Evolutionary conservation across 2,113 vertebrate species (phyloP).

Genomic region (Myiozetetes cayanensis): DNA sequence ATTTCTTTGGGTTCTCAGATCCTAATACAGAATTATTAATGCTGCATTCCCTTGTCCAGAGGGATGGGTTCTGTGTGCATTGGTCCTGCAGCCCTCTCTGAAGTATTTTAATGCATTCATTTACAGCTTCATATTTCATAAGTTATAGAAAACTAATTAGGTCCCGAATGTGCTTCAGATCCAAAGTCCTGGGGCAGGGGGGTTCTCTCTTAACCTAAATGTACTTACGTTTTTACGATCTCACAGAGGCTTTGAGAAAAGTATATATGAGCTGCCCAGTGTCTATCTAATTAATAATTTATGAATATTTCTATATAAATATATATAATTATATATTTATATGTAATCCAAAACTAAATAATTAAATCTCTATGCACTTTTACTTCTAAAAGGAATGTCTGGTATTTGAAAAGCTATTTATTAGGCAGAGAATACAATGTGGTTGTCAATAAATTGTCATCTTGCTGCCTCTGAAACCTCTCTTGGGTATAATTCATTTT

Average conservation of each 20-base stretch:
- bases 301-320: background rate
- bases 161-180: background rate
- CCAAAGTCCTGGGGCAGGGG: background rate
- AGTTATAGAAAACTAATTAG: background rate
- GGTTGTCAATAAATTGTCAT: background rate
- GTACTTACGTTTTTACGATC: background rate
- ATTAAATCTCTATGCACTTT: background rate
- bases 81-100: background rate
- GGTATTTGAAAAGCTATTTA: slow-evolving; percentile 12
- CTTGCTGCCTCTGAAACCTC: background rate
- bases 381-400: background rate
- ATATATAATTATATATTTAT: background rate
- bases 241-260: background rate
- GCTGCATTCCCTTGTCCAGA: background rate
- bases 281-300: background rate
- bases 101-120: background rate
- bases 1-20: background rate
- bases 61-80: background rate
- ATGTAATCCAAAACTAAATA: background rate
- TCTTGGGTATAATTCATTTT: background rate
- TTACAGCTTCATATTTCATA: background rate
- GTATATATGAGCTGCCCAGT: background rate
- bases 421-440: background rate
- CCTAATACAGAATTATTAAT: background rate
- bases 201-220: background rate